Evolutionary conservation across 1,140 invertebrate genomes (phyloP), one percentile per base, ranked within the genome.

Genomic region (Drosophila repletoides): DNA sequence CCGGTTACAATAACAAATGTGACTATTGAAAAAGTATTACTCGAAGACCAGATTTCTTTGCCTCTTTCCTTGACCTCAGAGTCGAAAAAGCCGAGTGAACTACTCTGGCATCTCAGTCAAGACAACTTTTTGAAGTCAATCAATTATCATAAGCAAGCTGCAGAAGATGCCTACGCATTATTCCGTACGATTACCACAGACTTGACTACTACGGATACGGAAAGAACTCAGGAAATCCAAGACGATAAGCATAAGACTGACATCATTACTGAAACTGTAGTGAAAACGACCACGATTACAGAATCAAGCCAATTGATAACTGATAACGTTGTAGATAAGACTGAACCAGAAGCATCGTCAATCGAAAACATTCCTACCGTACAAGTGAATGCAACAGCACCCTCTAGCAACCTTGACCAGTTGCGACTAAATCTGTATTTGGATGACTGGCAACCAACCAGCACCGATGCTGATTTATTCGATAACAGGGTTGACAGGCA

Each of bases 231-330:
- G 80, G 80, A 81, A 73, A 72, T 41, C 36, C 72, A 76, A 76
- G 81, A 86, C 81, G 81, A 87, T 66, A 87, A 76, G 58, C 67
- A 86, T 63, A 86, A 86, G 80, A 86, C 80, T 86, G 80, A 86
- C 76, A 73, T 59, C 79, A 84, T 87, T 86, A 86, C 80, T 58
- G 72, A 81, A 73, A 86, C 72, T 87, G 80, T 86, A 86, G 80
- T 86, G 80, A 87, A 59, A 76, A 80, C 80, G 74, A 84, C 61
- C 45, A 87, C 76, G 38, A 72, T 87, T 60, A 76, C 80, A 48
- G 79, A 75, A 60, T 65, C 73, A 69, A 70, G 31, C 5, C 41
- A 60, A 59, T 73, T 73, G 70, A 70, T 48, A 58, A 12, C 70
- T 71, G 67, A 80, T 69, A 45, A 66, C 56, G 76, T 69, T 74